Evolutionary conservation across 2,113 vertebrate species (phyloP).

Genomic region (Ahaetulla prasina): DNA sequence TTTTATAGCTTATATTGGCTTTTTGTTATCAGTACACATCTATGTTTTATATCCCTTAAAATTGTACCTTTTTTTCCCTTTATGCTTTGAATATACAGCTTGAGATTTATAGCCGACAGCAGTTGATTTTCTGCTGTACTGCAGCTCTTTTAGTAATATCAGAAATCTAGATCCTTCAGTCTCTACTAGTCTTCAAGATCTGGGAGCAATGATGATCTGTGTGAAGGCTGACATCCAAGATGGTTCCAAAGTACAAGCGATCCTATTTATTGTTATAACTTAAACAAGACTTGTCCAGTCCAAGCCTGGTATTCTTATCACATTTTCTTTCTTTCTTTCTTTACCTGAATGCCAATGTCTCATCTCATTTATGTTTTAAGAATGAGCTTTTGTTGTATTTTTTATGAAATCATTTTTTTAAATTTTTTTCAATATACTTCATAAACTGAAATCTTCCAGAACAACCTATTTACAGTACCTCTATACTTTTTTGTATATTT

Average conservation of each 20-base stretch:
- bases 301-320: neutral
- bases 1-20: neutral
- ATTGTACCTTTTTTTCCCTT: too few relatives aligned
- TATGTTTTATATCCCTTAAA: too few relatives aligned
- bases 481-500: neutral
- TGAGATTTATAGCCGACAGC: too few relatives aligned
- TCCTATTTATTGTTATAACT: neutral
- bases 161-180: too few relatives aligned
- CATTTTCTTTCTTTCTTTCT: neutral
- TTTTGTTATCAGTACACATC: neutral
- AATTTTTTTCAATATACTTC: neutral
- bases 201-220: neutral
- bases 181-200: too few relatives aligned
- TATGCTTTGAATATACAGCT: too few relatives aligned
- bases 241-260: neutral
- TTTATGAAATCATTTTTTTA: neutral
- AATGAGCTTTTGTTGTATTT: neutral
- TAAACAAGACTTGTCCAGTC: neutral
- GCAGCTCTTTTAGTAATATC: too few relatives aligned
- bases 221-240: neutral
- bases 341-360: neutral
- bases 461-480: neutral
- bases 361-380: neutral
- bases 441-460: neutral
- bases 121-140: too few relatives aligned